A percentile compares a stretch with the other conserved stretches of the same genome.
These are phyloP conservation scores for Diorhabda elongata DNA, from an alignment of 1,140 invertebrate genomes.

Conservation along the genomic window DNA sequence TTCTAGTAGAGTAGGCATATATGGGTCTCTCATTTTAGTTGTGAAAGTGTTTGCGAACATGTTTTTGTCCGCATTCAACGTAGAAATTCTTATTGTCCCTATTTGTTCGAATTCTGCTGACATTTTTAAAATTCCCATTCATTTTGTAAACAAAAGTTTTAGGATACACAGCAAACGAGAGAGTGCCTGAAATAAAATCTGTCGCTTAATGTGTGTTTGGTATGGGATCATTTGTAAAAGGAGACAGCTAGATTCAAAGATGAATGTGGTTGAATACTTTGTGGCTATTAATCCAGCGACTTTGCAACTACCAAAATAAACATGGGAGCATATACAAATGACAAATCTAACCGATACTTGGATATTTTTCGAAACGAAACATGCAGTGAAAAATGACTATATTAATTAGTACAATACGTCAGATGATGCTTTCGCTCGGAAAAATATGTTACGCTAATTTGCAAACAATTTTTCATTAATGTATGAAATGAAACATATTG, in stretches of 20 bases:
- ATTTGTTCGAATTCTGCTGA: too few relatives aligned
- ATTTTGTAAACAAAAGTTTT: neutral
- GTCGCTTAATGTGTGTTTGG: constrained; percentile 21
- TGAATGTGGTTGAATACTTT: constrained; percentile 36
- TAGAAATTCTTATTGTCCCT: too few relatives aligned
- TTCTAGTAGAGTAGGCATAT: too few relatives aligned
- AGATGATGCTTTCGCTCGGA: neutral
- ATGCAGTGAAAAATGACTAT: neutral
- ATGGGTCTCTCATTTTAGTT: too few relatives aligned
- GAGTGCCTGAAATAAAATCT: constrained; percentile 22
- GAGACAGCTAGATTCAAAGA: constrained; percentile 32
- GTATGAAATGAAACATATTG: too few relatives aligned
- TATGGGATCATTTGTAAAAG: constrained; percentile 35
- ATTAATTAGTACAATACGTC: neutral
- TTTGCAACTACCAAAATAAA: constrained; percentile 37
- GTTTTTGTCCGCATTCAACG: too few relatives aligned
- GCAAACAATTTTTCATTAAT: too few relatives aligned
- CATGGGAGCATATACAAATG: constrained; percentile 14
- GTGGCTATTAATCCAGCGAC: constrained; percentile 34
- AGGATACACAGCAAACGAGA: neutral
- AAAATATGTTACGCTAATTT: too few relatives aligned
- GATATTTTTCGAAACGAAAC: constrained; percentile 11
- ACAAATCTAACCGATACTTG: constrained; percentile 14
- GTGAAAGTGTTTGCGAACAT: too few relatives aligned
- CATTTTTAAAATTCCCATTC: neutral